Evolutionary conservation across 2,888 invertebrate genomes (phyloP), one percentile per base, ranked within the genome.

Genomic region (Caenorhabditis japonica): DNA sequence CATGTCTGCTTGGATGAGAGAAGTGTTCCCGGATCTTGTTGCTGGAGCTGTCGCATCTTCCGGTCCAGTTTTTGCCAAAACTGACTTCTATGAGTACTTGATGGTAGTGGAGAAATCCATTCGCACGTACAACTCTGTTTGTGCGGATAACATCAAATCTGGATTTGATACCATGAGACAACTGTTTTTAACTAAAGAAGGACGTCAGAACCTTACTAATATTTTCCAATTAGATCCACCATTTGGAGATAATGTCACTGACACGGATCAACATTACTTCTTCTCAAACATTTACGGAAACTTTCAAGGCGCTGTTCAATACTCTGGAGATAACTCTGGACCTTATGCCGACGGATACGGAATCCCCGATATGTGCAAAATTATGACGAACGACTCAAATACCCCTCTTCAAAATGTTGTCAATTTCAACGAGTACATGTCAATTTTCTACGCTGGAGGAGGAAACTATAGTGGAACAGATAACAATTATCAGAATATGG

Each of bases 281-380:
- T 94, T 92, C 88, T 92, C 92, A 87, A 91, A 91, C n/a, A 88
- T 96, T 36, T 93, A 94, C 0, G 92, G 92, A 87, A 91, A 91
- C 17, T 94, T 96, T 88, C 95, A 94, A 51, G 94, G 92, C 38
- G 91, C 95, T 34, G 95, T 96, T 0, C 96, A 97, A 86, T 97
- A 96, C 88, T 95, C 95, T 88, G 93, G 93, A 87, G 95, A 95
- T 86, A 95, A 95, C 88, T 91, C 94, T 27, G 91, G 92, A 44
- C 39, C 66, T 21, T 76, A 72, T 19, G 72, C 77, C 12, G 51
- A 52, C 12, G 70, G 73, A 30, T 90, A 94, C 12, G 94, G 94
- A 2, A 93, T 96, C 25, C 93, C 94, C 87, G 91, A 91, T 19
- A 90, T 94, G 10, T 97, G 96, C 87, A 90, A 91, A 74, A 91